Evolutionary conservation across 2,797 vertebrate genomes (phyloP).

Genomic region (Dipus sagitta): DNA sequence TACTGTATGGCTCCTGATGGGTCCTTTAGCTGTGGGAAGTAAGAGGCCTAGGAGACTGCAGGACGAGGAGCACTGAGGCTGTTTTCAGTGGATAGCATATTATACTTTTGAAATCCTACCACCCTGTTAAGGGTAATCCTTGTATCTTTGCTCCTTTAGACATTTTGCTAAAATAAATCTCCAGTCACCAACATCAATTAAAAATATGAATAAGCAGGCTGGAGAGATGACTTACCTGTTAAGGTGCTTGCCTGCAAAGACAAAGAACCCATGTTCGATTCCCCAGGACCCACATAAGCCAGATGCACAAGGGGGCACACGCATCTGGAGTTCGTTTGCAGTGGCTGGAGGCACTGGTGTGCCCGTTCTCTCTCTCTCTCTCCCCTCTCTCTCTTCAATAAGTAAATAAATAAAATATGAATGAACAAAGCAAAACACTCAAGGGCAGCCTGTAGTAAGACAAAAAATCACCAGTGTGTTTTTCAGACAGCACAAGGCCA

Average conservation of each 20-base stretch:
- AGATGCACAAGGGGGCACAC: no score
- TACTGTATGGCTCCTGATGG: neutral
- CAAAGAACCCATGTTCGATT: no score
- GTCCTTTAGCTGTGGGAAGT: neutral
- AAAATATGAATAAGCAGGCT: constrained; percentile 38
- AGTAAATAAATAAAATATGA: neutral
- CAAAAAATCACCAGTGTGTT: constrained; percentile 24
- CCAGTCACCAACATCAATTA: constrained; percentile 30
- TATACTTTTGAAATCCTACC: neutral
- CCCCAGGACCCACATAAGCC: no score
- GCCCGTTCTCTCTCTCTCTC: no score
- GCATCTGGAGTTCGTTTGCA: no score
- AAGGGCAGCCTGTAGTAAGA: neutral
- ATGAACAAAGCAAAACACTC: constrained; percentile 54
- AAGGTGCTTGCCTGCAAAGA: no score
- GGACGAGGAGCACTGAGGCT: neutral
- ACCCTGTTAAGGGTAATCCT: neutral
- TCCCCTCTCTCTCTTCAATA: no score
- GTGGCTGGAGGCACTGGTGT: no score
- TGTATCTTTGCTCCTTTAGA: neutral
- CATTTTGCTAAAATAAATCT: constrained; percentile 58
- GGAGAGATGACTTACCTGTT: no score
- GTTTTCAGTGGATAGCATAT: neutral
- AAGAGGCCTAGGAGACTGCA: neutral
- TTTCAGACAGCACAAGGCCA: neutral